Percentiles rank a stretch among this genome's conserved stretches.
These are phyloP conservation scores for Champsocephalus gunnari DNA, from an alignment of 2,797 vertebrate genomes.

Conservation along the genomic window DNA sequence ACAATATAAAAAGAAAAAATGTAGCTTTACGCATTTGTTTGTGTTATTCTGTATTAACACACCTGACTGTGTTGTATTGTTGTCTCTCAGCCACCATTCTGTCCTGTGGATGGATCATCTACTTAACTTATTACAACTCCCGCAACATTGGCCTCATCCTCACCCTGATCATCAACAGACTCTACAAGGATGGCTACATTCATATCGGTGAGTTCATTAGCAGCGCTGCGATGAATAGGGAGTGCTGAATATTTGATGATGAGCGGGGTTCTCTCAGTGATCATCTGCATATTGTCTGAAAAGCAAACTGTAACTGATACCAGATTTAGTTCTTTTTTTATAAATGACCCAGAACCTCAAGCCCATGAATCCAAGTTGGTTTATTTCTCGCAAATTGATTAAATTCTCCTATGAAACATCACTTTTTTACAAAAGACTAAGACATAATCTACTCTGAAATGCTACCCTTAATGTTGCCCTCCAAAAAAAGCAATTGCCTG, in stretches of 20 bases:
- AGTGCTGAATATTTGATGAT: slow-evolving; percentile 68
- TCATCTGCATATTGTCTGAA: slow-evolving; percentile 35
- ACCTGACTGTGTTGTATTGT: slow-evolving; percentile 1
- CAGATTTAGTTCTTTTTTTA: slow-evolving; percentile 42
- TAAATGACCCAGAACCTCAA: slow-evolving; percentile 9
- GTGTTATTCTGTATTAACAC: background rate
- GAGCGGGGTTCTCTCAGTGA: slow-evolving; percentile 46
- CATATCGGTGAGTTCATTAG: slow-evolving; percentile 91
- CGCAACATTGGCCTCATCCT: slow-evolving; percentile 98
- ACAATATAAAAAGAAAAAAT: background rate
- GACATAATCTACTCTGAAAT: background rate
- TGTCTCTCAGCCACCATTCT: slow-evolving; percentile 94
- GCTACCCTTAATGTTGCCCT: background rate
- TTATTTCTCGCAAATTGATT: slow-evolving; percentile 17
- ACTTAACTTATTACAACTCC: slow-evolving; percentile 99
- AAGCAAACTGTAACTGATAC: slow-evolving; percentile 28
- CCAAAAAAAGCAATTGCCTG: background rate
- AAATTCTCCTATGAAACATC: background rate
- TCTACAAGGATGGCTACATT: slow-evolving; percentile 98
- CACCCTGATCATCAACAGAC: slow-evolving; percentile 95
- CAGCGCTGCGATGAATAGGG: slow-evolving; percentile 32
- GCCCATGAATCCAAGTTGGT: slow-evolving; percentile 5
- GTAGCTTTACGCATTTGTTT: no score
- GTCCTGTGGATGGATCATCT: slow-evolving; percentile 99
- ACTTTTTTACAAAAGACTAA: background rate